A percentile compares a stretch with the other conserved stretches of the same genome.
These are phyloP conservation scores for Patella vulgata DNA, from an alignment of 1,140 invertebrate genomes.

Conservation along the genomic window DNA sequence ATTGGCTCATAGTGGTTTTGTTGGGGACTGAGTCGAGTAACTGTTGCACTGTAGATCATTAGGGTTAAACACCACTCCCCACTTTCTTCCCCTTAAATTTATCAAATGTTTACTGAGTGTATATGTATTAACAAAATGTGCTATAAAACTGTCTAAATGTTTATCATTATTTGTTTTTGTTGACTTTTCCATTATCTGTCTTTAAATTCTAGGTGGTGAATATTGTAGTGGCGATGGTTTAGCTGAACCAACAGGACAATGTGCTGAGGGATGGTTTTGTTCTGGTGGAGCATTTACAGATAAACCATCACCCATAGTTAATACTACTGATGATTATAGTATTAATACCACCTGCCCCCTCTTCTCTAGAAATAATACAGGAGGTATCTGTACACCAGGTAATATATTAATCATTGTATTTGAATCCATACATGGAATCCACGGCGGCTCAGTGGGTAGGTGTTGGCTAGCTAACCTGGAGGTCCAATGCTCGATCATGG, in stretches of 20 bases:
- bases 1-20: too few relatives aligned
- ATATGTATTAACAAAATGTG: too few relatives aligned
- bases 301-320: constrained; percentile 50
- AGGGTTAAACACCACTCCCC: too few relatives aligned
- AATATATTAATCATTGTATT: not conserved
- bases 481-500: too few relatives aligned
- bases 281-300: constrained; percentile 52
- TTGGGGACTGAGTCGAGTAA: too few relatives aligned
- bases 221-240: constrained; percentile 58
- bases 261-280: constrained; percentile 59
- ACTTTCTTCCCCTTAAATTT: too few relatives aligned
- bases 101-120: too few relatives aligned
- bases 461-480: too few relatives aligned
- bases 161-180: too few relatives aligned
- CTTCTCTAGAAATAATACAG: constrained; percentile 58
- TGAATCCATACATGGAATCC: not conserved
- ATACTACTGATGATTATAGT: constrained; percentile 36
- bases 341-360: constrained; percentile 52
- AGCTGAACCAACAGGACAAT: constrained; percentile 49
- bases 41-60: too few relatives aligned
- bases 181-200: too few relatives aligned
- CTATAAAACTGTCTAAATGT: too few relatives aligned
- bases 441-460: not conserved
- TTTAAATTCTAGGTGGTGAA: constrained; percentile 58
- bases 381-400: constrained; percentile 58